Base-by-base conservation (phyloP, 2,797 vertebrate genomes). In the Gorsachius magnificus region DNA sequence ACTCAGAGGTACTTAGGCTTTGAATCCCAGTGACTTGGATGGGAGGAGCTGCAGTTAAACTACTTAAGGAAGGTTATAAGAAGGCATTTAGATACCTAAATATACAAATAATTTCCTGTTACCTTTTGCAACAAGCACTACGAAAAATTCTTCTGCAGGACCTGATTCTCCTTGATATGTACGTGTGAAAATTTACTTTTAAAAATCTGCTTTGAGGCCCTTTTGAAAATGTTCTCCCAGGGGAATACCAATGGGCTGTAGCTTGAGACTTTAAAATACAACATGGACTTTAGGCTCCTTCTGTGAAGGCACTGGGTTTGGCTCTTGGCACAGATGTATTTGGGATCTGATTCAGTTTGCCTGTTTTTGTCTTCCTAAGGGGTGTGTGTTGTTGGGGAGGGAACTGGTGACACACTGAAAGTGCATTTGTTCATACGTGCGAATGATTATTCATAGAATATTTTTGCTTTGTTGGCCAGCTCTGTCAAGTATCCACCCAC, bases 361-460 rank as follows among this genome's bases (percentile, higher is more conserved):
- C 18, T 79, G 25, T 2, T 72, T 95, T 60, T 70, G 14, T 83
- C 48, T 84, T 77, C 58, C 58, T 60, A 61, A 74, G 28, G 22
- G 50, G 36, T 54, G 24, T 4, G 3, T 41, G 41, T 9, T 69
- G 18, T 18, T 66, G 35, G 13, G 41, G 45, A 69, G 11, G 48
- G n/a, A 92, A 66, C 5, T 31, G 33, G 20, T 22, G 70, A 63
- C 11, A 41, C 35, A 26, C 24, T 41, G 43, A 43, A 82, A 87
- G 19, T 70, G 38, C 46, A 68, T 86, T 90, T 91, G 70, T 77
- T 95, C 57, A 60, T 41, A 76, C 0, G 2, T 60, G 24, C 0
- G 4, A 74, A 56, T 90, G 45, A 87, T 93, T 91, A 93, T 93
- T 94, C 87, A 76, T 60, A 70, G 83, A 84, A 83, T 51, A 82